phyloP scores from a whole-genome alignment of 2,797 vertebrate species.

The Xiphophorus birchmanni region DNA sequence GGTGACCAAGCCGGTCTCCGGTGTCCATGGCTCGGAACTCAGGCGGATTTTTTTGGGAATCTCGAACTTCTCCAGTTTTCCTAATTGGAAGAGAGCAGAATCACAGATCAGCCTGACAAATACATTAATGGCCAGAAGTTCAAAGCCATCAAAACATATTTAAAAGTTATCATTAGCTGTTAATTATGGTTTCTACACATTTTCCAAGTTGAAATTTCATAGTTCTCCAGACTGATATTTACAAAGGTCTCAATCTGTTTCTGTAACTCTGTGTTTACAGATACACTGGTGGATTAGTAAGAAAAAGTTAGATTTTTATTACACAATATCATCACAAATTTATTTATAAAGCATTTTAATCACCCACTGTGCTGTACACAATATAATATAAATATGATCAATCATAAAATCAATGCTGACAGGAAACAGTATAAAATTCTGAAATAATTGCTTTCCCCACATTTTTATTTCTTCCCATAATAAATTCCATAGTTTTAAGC shows the following conservation, averaged over 20 bases:
- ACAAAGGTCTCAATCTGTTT: not conserved
- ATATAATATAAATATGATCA: no score
- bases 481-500: not conserved
- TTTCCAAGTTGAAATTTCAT: not conserved
- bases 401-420: not conserved
- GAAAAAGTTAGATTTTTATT: not conserved
- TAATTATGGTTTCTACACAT: not conserved
- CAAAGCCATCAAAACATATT: not conserved
- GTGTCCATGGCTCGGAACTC: conserved; percentile 94
- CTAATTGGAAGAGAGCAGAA: conserved; percentile 68
- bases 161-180: no score
- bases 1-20: conserved; percentile 96
- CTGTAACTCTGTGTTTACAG: not conserved
- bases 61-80: conserved; percentile 95
- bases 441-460: not conserved
- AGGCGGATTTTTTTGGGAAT: conserved; percentile 94
- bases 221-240: not conserved
- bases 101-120: conserved; percentile 35
- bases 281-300: not conserved
- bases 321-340: no score
- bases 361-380: no score
- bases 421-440: not conserved
- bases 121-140: conserved; percentile 4
- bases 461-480: not conserved
- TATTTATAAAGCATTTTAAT: no score